Percentiles rank a stretch among this genome's conserved stretches.
phyloP scores from a whole-genome alignment of 2,113 vertebrate genomes.

The Miniopterus natalensis region DNA sequence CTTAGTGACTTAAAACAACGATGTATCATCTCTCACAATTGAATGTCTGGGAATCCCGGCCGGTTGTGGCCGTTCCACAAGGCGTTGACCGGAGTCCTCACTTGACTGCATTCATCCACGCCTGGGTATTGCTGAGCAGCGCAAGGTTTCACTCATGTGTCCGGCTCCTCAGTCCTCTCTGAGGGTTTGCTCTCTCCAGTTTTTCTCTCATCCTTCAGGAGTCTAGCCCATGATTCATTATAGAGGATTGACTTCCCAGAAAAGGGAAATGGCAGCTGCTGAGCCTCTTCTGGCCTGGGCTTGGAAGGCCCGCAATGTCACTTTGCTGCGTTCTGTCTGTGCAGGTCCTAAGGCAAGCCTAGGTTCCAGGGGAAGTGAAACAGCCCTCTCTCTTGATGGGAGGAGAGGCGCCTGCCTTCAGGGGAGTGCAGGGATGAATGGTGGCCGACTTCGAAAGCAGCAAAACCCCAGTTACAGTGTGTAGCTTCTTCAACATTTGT shows the following conservation, averaged over 20 bases:
- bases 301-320: neutral
- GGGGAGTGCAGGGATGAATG: neutral
- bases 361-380: neutral
- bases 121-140: no score
- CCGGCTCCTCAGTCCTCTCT: fast-evolving
- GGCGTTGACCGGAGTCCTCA: neutral
- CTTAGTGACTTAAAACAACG: neutral
- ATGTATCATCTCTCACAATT: neutral
- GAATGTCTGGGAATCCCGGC: neutral
- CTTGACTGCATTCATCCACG: neutral
- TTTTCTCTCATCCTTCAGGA: neutral
- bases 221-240: neutral
- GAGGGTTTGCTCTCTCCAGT: neutral
- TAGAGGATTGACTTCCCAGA: neutral
- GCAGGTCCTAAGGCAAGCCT: neutral
- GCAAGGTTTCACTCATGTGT: neutral
- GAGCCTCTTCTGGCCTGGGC: neutral
- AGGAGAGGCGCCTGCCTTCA: neutral
- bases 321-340: neutral
- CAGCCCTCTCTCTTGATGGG: neutral
- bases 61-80: fast-evolving
- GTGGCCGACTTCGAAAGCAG: neutral
- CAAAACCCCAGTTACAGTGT: neutral
- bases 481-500: neutral
- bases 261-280: neutral